phyloP scores from a whole-genome alignment of 2,113 vertebrate genomes.

The Melierax canorus region DNA sequence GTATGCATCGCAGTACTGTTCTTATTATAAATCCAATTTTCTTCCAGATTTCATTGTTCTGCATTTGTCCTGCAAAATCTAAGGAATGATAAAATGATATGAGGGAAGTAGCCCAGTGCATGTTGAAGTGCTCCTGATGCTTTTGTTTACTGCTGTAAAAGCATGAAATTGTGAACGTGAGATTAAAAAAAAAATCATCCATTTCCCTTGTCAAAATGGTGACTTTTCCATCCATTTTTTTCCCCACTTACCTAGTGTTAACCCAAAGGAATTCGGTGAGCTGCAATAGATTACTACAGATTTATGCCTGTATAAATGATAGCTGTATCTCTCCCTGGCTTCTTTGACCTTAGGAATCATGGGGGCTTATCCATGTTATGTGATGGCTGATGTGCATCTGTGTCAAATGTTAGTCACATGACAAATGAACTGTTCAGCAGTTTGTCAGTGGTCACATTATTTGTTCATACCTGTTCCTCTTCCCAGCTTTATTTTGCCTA shows the following conservation, averaged over 20 bases:
- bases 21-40: not conserved
- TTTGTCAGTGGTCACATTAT: not conserved
- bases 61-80: not conserved
- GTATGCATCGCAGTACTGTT: not conserved
- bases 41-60: not conserved
- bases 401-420: conserved; percentile 13
- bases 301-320: not conserved
- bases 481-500: not conserved
- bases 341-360: conserved; percentile 19
- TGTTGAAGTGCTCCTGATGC: not conserved
- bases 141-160: not conserved
- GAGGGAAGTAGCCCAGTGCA: not conserved
- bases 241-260: not conserved
- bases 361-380: not conserved
- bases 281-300: not conserved
- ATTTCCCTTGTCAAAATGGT: not conserved
- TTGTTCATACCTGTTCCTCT: not conserved
- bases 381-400: not conserved
- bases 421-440: not conserved
- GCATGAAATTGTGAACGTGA: not conserved
- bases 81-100: not conserved
- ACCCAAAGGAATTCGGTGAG: not conserved
- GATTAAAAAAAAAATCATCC: not conserved
- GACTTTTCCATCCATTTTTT: not conserved
- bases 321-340: not conserved